A percentile compares a stretch with the other conserved stretches of the same genome.
phyloP scores from a whole-genome alignment of 2,888 invertebrate species.

The Fabriciana adippe region DNA sequence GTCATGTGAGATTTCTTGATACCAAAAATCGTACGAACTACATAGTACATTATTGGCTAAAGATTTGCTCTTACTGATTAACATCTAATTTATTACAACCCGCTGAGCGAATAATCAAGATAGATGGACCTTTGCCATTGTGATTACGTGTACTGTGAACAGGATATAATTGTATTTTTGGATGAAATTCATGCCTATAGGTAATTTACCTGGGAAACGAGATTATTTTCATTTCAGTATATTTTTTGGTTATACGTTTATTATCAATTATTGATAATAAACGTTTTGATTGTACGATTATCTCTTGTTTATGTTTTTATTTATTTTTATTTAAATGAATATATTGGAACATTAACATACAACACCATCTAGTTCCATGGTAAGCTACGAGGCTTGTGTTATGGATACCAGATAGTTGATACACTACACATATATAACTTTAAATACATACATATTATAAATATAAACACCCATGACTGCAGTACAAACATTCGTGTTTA shows the following conservation, averaged over 20 bases:
- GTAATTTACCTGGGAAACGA: background rate
- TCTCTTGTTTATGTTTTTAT: no score
- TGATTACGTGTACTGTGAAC: slow-evolving; percentile 38
- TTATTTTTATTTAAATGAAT: no score
- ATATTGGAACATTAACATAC: no score
- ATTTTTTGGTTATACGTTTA: background rate
- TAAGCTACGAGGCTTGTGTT: no score
- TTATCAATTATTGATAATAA: background rate
- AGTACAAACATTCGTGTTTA: no score
- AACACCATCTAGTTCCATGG: no score
- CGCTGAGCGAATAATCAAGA: slow-evolving; percentile 60
- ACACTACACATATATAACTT: no score
- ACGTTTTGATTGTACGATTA: no score
- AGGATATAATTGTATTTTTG: slow-evolving; percentile 39
- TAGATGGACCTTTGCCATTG: slow-evolving; percentile 49
- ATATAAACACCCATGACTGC: no score
- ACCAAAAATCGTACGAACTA: slow-evolving; percentile 43
- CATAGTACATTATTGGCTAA: slow-evolving; percentile 45
- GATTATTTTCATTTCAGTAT: background rate
- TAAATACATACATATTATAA: no score
- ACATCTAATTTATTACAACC: slow-evolving; percentile 59
- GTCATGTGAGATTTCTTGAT: slow-evolving; percentile 45
- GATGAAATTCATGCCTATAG: slow-evolving; percentile 41
- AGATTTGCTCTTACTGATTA: slow-evolving; percentile 47
- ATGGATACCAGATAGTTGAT: no score